A percentile compares a stretch with the other conserved stretches of the same genome.
These are phyloP conservation scores for Passerculus sandwichensis DNA, from an alignment of 2,797 vertebrate genomes.

Conservation along the genomic window DNA sequence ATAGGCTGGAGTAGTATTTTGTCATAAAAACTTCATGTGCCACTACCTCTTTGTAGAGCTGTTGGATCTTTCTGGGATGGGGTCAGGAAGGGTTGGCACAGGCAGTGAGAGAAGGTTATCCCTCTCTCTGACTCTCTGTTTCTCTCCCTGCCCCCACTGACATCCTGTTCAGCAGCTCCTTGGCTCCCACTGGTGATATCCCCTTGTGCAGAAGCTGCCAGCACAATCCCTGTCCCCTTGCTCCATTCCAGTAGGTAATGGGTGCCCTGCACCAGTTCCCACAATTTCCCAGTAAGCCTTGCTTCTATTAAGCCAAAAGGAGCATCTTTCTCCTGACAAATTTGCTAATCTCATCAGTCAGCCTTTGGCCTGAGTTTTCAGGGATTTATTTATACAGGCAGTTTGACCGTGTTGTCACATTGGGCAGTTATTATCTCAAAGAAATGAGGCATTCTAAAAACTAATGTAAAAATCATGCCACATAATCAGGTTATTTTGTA, in stretches of 20 bases:
- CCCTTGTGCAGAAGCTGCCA: not conserved
- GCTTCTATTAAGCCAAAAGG: not conserved
- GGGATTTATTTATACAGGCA: not conserved
- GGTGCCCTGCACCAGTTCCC: not conserved
- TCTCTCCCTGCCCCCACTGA: not conserved
- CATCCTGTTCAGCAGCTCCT: not conserved
- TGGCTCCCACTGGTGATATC: not conserved
- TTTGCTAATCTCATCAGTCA: not conserved
- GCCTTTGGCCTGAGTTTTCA: not conserved
- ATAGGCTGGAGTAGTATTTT: not conserved
- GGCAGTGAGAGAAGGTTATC: not conserved
- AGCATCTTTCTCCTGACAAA: not conserved
- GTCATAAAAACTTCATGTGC: not conserved
- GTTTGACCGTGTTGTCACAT: not conserved
- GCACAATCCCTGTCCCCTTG: not conserved
- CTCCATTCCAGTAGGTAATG: not conserved
- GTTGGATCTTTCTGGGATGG: not conserved
- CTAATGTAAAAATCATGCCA: not conserved
- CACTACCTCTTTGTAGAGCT: not conserved
- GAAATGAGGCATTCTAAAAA: not conserved
- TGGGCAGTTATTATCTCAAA: not conserved
- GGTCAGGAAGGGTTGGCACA: not conserved
- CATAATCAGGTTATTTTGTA: not conserved
- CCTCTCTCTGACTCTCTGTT: too few species aligned
- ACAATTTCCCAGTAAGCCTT: not conserved